Evolutionary conservation across 2,888 invertebrate genomes (phyloP).

Genomic region (Augiades crinisus): DNA sequence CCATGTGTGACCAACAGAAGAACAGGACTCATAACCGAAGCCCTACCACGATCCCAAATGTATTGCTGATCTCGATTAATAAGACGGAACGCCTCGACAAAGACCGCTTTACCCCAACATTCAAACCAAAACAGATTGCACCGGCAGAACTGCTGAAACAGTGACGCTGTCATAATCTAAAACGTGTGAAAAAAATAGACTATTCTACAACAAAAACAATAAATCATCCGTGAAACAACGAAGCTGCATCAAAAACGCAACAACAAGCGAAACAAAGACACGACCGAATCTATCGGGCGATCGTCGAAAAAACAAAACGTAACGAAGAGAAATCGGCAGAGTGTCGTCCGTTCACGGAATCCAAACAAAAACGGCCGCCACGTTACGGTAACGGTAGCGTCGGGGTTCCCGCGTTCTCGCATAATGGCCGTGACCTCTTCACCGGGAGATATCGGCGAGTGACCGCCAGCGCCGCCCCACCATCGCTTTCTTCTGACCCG

Average conservation of each 20-base stretch:
- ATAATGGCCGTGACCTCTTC: conserved; percentile 75
- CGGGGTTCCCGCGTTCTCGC: conserved; percentile 37
- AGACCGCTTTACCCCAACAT: too few relatives aligned
- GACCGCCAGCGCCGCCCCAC: conserved; percentile 57
- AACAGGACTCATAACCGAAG: too few relatives aligned
- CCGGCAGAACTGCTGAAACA: too few relatives aligned
- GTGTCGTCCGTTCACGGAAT: conserved; percentile 50
- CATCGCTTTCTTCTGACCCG: conserved; percentile 79
- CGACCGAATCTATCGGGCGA: conserved; percentile 51
- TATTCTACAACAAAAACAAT: too few relatives aligned
- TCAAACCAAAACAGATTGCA: too few relatives aligned
- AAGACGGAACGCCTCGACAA: too few relatives aligned
- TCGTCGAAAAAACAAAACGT: conserved; percentile 38
- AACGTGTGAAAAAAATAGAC: too few relatives aligned
- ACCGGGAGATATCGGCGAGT: conserved; percentile 68
- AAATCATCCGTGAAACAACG: neutral
- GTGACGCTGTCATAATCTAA: too few relatives aligned
- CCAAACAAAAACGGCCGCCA: conserved; percentile 56
- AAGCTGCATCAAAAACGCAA: neutral
- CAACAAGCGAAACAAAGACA: neutral
- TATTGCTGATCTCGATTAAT: too few relatives aligned
- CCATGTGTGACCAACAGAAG: too few relatives aligned
- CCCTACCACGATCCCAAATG: too few relatives aligned
- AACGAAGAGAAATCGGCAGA: conserved; percentile 67
- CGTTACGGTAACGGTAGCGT: conserved; percentile 51